phyloP scores from a whole-genome alignment of 2,888 invertebrate species.

The Gymnocheta viridis region DNA sequence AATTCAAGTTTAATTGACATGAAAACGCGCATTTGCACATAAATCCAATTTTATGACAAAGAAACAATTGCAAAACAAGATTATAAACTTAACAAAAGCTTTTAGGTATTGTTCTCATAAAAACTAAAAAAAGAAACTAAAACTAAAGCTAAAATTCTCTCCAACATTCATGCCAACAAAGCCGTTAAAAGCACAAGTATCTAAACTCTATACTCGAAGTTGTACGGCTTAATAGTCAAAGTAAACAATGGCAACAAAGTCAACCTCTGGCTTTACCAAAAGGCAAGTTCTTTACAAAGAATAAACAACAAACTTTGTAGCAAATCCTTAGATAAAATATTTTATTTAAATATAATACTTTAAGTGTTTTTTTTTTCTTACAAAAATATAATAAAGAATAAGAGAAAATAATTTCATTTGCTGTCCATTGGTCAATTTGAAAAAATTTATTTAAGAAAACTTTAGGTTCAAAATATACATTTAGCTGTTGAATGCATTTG shows the following conservation, averaged over 20 bases:
- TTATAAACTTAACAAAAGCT: constrained; percentile 19
- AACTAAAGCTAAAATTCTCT: not conserved
- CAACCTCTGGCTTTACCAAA: constrained; percentile 16
- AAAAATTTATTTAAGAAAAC: not conserved
- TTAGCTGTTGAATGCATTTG: not conserved
- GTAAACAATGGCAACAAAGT: constrained; percentile 28
- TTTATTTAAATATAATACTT: not conserved
- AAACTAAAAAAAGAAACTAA: not conserved
- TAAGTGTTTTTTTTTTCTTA: constrained; percentile 4
- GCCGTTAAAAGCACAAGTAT: constrained; percentile 22
- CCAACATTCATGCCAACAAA: constrained; percentile 3
- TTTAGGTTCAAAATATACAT: not conserved
- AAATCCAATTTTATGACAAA: not conserved
- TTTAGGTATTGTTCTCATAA: not conserved
- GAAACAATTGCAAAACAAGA: not conserved
- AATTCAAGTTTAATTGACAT: constrained; percentile 30
- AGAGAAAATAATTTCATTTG: constrained; percentile 8
- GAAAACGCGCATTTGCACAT: not conserved
- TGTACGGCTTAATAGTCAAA: constrained; percentile 43
- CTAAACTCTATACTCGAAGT: constrained; percentile 1
- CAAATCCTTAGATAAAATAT: constrained; percentile 24
- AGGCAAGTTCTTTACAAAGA: constrained; percentile 22
- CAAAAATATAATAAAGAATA: too few relatives aligned
- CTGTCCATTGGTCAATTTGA: constrained; percentile 2
- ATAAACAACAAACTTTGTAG: constrained; percentile 20